Conservation (phyloP, 2,113 vertebrate species). For the Nesospiza acunhae region DNA sequence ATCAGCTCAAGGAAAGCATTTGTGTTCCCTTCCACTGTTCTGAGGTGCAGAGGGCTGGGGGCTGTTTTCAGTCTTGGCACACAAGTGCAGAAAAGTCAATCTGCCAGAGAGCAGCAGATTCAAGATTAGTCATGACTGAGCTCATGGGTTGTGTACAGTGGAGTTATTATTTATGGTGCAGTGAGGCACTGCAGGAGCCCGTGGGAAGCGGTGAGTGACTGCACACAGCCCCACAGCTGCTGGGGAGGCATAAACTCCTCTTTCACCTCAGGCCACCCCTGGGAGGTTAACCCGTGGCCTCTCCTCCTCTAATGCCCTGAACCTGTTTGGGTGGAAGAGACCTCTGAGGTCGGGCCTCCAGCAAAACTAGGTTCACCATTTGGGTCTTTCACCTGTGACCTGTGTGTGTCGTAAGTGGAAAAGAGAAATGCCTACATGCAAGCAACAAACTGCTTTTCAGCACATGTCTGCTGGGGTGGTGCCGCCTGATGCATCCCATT, state of each 20-base stretch:
- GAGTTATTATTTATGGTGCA: constrained; percentile 32
- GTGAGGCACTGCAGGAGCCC: not conserved
- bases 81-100: not conserved
- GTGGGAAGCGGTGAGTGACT: not conserved
- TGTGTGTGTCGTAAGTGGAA: not conserved
- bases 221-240: not conserved
- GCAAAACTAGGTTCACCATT: not conserved
- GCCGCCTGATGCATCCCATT: not conserved
- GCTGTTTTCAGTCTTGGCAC: constrained; percentile 7
- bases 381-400: not conserved
- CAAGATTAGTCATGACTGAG: constrained; percentile 41
- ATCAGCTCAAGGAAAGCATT: not conserved
- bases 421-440: not conserved
- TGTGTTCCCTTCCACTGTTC: not conserved
- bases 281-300: not conserved
- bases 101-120: not conserved
- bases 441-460: not conserved
- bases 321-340: accelerated
- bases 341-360: not conserved
- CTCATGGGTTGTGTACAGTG: constrained; percentile 22
- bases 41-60: not conserved
- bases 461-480: not conserved
- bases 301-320: not conserved
- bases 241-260: not conserved
- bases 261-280: not conserved